Evolutionary conservation across 2,888 invertebrate species (phyloP).

Genomic region (Lithophane leautieri): DNA sequence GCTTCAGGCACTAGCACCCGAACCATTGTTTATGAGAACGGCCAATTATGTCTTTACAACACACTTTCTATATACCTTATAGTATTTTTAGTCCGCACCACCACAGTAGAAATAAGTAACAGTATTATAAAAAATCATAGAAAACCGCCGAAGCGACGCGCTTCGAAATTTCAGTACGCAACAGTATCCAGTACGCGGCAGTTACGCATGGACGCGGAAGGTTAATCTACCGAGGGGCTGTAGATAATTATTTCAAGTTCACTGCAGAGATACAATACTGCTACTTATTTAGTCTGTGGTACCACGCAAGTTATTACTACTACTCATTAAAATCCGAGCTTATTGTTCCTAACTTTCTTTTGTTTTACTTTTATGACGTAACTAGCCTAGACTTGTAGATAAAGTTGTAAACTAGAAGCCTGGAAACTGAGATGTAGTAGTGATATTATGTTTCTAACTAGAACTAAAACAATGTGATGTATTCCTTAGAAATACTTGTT

Average conservation of each 20-base stretch:
- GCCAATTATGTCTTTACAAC: constrained; percentile 86
- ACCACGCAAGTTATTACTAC: constrained; percentile 45
- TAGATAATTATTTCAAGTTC: too few relatives aligned
- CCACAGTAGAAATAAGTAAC: too few relatives aligned
- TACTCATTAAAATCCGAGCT: constrained; percentile 52
- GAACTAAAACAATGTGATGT: constrained; percentile 13
- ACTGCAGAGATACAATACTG: too few relatives aligned
- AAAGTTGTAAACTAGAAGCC: constrained; percentile 33
- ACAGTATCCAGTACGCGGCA: too few relatives aligned
- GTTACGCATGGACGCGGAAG: too few relatives aligned
- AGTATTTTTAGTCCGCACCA: constrained; percentile 65
- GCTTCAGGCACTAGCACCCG: constrained; percentile 83
- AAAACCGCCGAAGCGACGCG: too few relatives aligned
- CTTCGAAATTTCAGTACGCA: too few relatives aligned
- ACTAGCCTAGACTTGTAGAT: constrained; percentile 15
- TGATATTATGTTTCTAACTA: constrained; percentile 14
- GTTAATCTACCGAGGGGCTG: too few relatives aligned
- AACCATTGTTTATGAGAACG: constrained; percentile 85
- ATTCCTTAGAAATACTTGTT: constrained; percentile 14
- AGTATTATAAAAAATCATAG: too few relatives aligned
- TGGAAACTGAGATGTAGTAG: constrained; percentile 3
- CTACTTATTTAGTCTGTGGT: too few relatives aligned
- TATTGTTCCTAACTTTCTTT: constrained; percentile 39
- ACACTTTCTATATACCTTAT: constrained; percentile 79
- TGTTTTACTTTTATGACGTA: constrained; percentile 31